phyloP scores from a whole-genome alignment of 2,888 invertebrate species.

The Pyralis farinalis region DNA sequence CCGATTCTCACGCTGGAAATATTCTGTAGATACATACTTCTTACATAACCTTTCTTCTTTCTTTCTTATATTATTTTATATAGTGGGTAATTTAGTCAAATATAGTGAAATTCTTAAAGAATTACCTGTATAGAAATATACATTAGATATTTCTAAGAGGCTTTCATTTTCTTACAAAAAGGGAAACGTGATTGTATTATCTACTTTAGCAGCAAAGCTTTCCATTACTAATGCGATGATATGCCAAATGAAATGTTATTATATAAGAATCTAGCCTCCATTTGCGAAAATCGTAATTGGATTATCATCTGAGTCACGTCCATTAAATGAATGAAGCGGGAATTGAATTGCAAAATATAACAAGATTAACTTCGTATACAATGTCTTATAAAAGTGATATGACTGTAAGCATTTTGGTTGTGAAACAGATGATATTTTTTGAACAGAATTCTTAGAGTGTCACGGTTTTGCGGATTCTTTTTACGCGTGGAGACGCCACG shows the following conservation, averaged over 20 bases:
- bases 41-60: too few species aligned
- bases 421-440: too few species aligned
- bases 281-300: conserved; percentile 39
- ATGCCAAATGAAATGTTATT: conserved; percentile 25
- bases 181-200: conserved; percentile 8
- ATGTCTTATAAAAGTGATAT: background rate
- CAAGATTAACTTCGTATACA: conserved; percentile 21
- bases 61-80: too few species aligned
- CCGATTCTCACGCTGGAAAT: too few species aligned
- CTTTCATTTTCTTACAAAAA: conserved; percentile 6
- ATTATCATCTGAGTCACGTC: conserved; percentile 39
- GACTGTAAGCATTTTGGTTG: too few species aligned
- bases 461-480: too few species aligned
- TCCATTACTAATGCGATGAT: conserved; percentile 26
- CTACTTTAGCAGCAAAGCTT: conserved; percentile 13
- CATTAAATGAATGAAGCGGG: conserved; percentile 43
- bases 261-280: conserved; percentile 29
- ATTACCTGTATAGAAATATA: background rate
- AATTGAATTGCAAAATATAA: conserved; percentile 44
- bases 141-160: background rate
- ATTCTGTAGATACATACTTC: too few species aligned
- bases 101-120: too few species aligned
- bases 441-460: too few species aligned
- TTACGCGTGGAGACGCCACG: too few species aligned
- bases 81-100: too few species aligned